Base-by-base conservation (phyloP, 2,888 invertebrate species). In the Iselma pallidipennis region DNA sequence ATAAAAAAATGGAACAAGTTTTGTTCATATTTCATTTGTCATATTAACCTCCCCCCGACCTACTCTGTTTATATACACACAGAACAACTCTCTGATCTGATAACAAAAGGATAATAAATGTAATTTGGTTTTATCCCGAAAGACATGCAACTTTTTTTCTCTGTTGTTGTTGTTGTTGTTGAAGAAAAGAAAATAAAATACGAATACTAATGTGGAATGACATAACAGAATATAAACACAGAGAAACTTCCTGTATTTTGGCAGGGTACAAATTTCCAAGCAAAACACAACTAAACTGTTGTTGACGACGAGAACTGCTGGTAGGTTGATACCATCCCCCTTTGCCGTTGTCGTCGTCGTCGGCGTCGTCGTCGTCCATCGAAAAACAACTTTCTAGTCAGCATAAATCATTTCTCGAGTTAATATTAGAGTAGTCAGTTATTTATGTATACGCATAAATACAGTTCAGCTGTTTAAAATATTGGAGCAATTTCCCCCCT, bases 391-490 rank as follows among this genome's bases (percentile, higher is more conserved):
- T 52, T 59, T 56, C 48, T 53, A 33, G 51, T 53, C 33, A 55
- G 60, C 68, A 72, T 71, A 72, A 73, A 73, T 74, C 72, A 71
- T 66, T 67, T 66, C 59, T 65, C 63, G 66, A 69, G 72, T 70
- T 70, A 74, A 74, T 73, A 74, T 74, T 74, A 72, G 71, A 73
- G 70, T 71, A 68, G 65, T 67, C 61, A 9, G 73, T 74, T 75
- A 75, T 74, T 74, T 75, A 73, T 72, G 72, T 67, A 68, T 60
- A 67, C 67, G 71, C 71, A 70, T 73, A 72, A 72, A 71, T 71
- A 72, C 69, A 63, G 66, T 70, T 67, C 68, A 67, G 69, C 67
- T 68, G 70, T 70, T 45, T 72, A 69, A 74, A 75, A 73, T 72
- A 73, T 71, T 66, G 68, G 55, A 48, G 55, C 55, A 55, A 60